A percentile compares a stretch with the other conserved stretches of the same genome.
Evolutionary conservation across 2,113 vertebrate genomes (phyloP).

Genomic region (Gymnocephalus cernua): DNA sequence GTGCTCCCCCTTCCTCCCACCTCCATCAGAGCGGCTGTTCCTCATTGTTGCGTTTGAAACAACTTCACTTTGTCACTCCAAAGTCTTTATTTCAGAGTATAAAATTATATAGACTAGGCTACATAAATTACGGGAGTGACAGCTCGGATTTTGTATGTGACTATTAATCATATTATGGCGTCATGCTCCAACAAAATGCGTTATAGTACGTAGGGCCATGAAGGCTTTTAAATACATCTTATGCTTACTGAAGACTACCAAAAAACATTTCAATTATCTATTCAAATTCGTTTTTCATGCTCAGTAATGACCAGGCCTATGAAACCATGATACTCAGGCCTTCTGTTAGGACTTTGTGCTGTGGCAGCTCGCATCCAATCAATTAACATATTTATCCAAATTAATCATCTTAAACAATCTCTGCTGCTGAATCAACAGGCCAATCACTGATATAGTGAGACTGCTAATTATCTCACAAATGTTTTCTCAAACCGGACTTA

Average conservation of each 20-base stretch:
- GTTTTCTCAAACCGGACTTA: neutral
- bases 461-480: neutral
- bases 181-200: neutral
- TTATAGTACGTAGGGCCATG: neutral
- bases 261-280: conserved; percentile 1
- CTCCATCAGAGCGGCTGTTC: conserved; percentile 72
- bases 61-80: conserved; percentile 72
- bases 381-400: conserved; percentile 42
- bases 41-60: conserved; percentile 76
- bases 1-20: conserved; percentile 76
- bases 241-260: neutral
- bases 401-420: conserved; percentile 8
- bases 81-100: conserved; percentile 60
- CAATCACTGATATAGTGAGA: no score
- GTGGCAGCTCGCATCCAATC: conserved; percentile 13
- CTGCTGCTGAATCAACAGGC: conserved; percentile 24
- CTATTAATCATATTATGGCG: conserved; percentile 24
- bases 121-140: conserved; percentile 35
- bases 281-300: neutral
- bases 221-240: neutral
- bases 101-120: conserved; percentile 2
- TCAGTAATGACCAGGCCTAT: neutral
- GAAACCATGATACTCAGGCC: conserved; percentile 8
- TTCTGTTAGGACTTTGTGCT: neutral
- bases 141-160: conserved; percentile 3